Evolutionary conservation across 2,797 vertebrate genomes (phyloP).

Genomic region (Darevskia mixta): DNA sequence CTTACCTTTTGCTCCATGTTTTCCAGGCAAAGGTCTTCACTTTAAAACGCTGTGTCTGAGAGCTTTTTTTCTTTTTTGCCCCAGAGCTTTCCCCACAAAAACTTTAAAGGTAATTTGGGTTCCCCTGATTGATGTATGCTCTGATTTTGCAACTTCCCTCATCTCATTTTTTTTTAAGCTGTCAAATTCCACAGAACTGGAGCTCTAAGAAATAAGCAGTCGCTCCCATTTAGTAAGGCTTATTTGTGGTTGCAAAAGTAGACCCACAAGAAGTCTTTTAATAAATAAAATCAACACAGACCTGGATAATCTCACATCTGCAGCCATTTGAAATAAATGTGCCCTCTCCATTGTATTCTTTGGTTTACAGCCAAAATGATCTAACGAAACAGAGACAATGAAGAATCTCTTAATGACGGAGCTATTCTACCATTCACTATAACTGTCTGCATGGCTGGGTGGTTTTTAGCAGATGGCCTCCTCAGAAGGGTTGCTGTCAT

Average conservation of each 20-base stretch:
- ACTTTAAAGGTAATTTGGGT: too few relatives aligned
- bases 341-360: background rate
- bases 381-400: background rate
- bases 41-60: too few relatives aligned
- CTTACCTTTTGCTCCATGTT: too few relatives aligned
- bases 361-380: background rate
- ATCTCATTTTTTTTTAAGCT: too few relatives aligned
- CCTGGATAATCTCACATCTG: background rate
- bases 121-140: too few relatives aligned
- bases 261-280: background rate
- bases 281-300: background rate
- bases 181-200: too few relatives aligned
- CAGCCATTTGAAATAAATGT: constrained; percentile 2
- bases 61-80: too few relatives aligned
- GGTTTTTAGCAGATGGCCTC: background rate
- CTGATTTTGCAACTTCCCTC: too few relatives aligned
- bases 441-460: background rate
- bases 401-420: background rate
- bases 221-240: background rate
- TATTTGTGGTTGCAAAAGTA: background rate
- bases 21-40: too few relatives aligned
- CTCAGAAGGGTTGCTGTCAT: background rate
- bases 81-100: too few relatives aligned
- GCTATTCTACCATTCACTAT: background rate
- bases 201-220: background rate